Conservation (phyloP, 1,140 invertebrate species). For the Arctopsyche grandis region DNA sequence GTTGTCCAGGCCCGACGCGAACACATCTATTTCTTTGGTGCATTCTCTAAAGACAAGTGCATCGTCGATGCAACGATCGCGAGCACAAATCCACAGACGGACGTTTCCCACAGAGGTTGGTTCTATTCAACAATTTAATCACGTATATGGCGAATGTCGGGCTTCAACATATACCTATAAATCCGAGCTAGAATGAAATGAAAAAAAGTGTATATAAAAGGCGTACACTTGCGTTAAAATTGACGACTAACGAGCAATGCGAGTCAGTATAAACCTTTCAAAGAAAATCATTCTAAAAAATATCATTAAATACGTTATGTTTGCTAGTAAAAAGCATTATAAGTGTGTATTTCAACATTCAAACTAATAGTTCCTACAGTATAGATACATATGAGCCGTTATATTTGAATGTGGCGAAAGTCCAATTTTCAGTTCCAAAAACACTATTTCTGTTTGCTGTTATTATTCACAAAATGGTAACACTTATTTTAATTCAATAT, state of each 20-base stretch:
- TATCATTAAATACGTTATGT: too few relatives aligned
- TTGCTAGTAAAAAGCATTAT: too few relatives aligned
- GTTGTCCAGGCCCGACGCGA: not conserved
- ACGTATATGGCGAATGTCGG: not conserved
- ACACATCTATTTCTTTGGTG: conserved; percentile 16
- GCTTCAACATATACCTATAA: not conserved
- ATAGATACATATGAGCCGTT: too few relatives aligned
- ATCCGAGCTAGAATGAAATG: not conserved
- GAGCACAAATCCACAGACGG: not conserved
- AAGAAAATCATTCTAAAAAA: too few relatives aligned
- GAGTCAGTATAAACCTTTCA: not conserved
- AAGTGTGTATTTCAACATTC: too few relatives aligned
- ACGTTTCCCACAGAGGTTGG: conserved; percentile 3
- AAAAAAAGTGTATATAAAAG: not conserved
- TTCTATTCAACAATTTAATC: conserved; percentile 27
- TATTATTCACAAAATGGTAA: too few relatives aligned
- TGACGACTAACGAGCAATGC: conserved; percentile 5
- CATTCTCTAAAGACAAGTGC: conserved; percentile 15
- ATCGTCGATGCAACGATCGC: not conserved
- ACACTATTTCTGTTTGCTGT: too few relatives aligned
- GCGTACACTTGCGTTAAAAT: not conserved
- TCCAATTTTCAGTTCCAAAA: too few relatives aligned
- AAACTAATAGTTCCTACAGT: too few relatives aligned
- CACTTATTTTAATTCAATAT: too few relatives aligned
- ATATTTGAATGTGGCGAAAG: too few relatives aligned